Evolutionary conservation across 2,113 vertebrate species (phyloP).

Genomic region (Glaucidium brasilianum): DNA sequence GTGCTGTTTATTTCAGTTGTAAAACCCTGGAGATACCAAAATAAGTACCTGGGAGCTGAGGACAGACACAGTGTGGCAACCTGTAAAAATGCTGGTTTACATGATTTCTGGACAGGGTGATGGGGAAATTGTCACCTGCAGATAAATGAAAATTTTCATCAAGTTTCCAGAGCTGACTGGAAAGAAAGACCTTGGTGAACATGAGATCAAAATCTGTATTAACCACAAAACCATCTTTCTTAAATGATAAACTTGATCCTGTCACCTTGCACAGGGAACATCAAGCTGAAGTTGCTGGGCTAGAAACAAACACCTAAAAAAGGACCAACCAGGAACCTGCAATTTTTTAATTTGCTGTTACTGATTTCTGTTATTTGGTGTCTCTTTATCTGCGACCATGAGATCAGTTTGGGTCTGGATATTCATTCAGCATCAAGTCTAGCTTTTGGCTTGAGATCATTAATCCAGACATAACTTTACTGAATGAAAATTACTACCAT

Average conservation of each 20-base stretch:
- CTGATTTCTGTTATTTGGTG: not conserved
- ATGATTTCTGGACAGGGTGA: not conserved
- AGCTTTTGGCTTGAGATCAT: not conserved
- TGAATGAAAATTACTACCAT: not conserved
- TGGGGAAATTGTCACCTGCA: not conserved
- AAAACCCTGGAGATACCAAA: not conserved
- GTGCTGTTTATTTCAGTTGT: not conserved
- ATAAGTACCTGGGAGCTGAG: not conserved
- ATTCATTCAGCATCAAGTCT: not conserved
- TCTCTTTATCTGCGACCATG: not conserved
- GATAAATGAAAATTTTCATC: not conserved
- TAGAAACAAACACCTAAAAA: not conserved
- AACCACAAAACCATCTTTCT: not conserved
- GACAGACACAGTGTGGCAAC: not conserved
- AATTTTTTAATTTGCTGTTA: not conserved
- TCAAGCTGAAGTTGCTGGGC: not conserved
- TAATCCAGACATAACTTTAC: not conserved
- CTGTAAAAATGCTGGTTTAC: not conserved
- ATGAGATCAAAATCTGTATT: not conserved
- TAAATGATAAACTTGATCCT: not conserved
- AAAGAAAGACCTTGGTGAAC: not conserved
- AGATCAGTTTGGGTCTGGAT: not conserved
- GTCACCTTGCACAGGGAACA: not conserved
- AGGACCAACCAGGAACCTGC: not conserved
- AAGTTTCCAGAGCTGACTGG: not conserved